Conservation (phyloP, 2,888 invertebrate genomes). For the Himalopsyche anomala region DNA sequence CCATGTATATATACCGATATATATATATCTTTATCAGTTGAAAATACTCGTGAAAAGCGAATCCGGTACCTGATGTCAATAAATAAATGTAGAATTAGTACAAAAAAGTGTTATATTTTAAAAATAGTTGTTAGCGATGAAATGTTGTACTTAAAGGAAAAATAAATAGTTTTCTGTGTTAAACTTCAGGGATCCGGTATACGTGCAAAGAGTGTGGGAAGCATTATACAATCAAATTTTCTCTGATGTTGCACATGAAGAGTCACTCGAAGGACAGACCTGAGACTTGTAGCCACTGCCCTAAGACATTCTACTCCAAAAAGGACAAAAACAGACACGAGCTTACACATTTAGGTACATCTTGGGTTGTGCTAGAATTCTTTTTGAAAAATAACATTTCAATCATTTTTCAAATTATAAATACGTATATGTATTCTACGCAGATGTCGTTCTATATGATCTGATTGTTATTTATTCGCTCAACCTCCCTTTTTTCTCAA, state of each 20-base stretch:
- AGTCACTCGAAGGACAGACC: slow-evolving; percentile 76
- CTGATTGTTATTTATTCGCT: no score
- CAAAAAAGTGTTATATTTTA: no score
- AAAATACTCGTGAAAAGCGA: no score
- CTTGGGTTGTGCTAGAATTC: neutral
- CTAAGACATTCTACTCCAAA: slow-evolving; percentile 81
- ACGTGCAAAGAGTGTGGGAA: slow-evolving; percentile 80
- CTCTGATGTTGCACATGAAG: slow-evolving; percentile 77
- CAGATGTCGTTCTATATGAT: no score
- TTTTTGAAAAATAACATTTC: slow-evolving; percentile 20
- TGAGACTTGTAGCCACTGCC: slow-evolving; percentile 80
- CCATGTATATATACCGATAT: no score
- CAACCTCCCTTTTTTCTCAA: no score
- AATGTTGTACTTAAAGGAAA: no score
- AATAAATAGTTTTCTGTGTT: no score
- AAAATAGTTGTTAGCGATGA: no score
- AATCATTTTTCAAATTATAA: slow-evolving; percentile 13
- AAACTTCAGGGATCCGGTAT: slow-evolving; percentile 73
- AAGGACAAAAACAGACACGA: slow-evolving; percentile 84
- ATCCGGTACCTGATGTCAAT: no score
- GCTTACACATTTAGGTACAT: slow-evolving; percentile 81
- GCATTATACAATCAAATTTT: slow-evolving; percentile 78
- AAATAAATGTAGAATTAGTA: no score
- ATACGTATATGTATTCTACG: neutral
- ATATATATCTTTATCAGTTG: no score